A percentile compares a stretch with the other conserved stretches of the same genome.
These are phyloP conservation scores for Trissoscelio sp. DNA, from an alignment of 2,888 invertebrate species.

Conservation along the genomic window DNA sequence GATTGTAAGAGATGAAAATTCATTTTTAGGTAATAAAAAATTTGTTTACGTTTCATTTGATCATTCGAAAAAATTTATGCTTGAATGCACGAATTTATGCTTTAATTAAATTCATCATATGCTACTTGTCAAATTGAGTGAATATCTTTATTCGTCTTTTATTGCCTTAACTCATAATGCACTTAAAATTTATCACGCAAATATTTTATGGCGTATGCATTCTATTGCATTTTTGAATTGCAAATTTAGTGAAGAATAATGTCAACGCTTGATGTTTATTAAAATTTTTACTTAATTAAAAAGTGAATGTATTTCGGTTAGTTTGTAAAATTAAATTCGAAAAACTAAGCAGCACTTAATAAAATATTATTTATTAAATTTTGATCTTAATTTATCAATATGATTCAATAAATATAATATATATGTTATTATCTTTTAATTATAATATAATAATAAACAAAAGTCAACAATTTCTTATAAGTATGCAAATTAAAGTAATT, in stretches of 20 bases:
- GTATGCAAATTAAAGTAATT: neutral
- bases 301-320: neutral
- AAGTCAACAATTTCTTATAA: too few relatives aligned
- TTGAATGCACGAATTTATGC: too few relatives aligned
- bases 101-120: neutral
- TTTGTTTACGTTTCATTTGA: too few relatives aligned
- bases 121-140: neutral
- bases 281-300: neutral
- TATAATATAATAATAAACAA: too few relatives aligned
- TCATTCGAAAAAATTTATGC: too few relatives aligned
- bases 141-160: neutral
- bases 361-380: too few relatives aligned
- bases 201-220: neutral
- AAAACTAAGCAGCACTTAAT: too few relatives aligned
- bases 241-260: neutral
- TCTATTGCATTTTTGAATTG: slow-evolving; percentile 1
- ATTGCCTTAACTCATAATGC: neutral
- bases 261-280: neutral
- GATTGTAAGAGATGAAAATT: neutral
- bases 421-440: too few relatives aligned
- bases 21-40: neutral
- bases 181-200: slow-evolving; percentile 3
- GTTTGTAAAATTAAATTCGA: too few relatives aligned
- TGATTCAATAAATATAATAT: too few relatives aligned
- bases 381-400: too few relatives aligned